A percentile compares a stretch with the other conserved stretches of the same genome.
Evolutionary conservation across 2,797 vertebrate genomes (phyloP).

Genomic region (Scolopax bukidnonensis): DNA sequence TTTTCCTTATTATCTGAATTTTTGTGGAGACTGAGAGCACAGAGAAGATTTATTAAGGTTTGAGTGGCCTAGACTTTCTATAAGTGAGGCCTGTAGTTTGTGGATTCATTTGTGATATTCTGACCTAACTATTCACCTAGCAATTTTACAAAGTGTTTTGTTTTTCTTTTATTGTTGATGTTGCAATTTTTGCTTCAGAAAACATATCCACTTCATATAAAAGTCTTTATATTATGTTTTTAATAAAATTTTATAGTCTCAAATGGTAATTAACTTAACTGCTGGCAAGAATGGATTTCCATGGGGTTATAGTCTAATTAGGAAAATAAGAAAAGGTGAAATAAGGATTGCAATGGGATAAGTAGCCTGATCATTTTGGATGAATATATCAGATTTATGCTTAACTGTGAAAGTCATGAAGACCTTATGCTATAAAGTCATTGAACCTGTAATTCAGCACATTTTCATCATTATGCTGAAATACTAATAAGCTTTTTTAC

Average conservation of each 20-base stretch:
- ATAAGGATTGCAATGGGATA: background rate
- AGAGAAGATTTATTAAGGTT: background rate
- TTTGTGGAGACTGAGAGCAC: background rate
- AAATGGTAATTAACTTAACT: constrained; percentile 41
- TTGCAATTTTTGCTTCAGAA: background rate
- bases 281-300: background rate
- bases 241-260: background rate
- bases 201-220: background rate
- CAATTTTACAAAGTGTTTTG: background rate
- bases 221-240: background rate
- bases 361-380: background rate
- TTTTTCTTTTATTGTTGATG: background rate
- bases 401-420: background rate
- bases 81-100: background rate
- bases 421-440: background rate
- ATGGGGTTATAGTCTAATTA: background rate
- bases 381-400: background rate
- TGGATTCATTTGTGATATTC: background rate
- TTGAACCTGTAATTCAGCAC: background rate
- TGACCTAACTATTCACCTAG: background rate
- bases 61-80: background rate
- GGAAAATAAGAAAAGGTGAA: constrained; percentile 19
- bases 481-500: background rate
- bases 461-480: background rate
- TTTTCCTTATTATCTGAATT: background rate